A percentile compares a stretch with the other conserved stretches of the same genome.
Conservation (phyloP, 2,888 invertebrate genomes). For the Notodonta ziczac region DNA sequence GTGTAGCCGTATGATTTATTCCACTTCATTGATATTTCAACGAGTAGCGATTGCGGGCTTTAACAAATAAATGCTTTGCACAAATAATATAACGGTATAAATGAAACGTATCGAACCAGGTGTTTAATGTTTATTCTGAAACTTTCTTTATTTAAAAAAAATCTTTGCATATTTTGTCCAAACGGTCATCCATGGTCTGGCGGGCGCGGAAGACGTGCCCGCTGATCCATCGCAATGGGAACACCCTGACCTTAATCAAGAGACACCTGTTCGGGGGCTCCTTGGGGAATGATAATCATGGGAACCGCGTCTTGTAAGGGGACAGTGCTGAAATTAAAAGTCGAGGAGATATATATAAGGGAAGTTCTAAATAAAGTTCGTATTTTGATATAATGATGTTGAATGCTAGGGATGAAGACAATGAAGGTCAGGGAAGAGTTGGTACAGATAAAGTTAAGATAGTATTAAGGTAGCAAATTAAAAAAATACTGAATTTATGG, state of each 20-base stretch:
- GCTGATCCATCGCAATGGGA: conserved; percentile 76
- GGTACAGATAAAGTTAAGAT: too few species aligned
- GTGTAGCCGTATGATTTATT: conserved; percentile 2
- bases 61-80: too few species aligned
- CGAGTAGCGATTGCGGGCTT: not conserved
- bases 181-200: conserved; percentile 74
- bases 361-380: conserved; percentile 4
- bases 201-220: conserved; percentile 56
- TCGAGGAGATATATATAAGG: not conserved
- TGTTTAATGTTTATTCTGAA: conserved; percentile 9
- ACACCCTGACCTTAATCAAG: conserved; percentile 78
- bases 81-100: not conserved
- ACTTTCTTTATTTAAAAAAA: conserved; percentile 21
- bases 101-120: not conserved
- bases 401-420: too few species aligned
- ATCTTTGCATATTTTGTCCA: conserved; percentile 47
- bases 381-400: too few species aligned
- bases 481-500: too few species aligned
- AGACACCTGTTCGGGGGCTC: conserved; percentile 73
- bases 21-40: conserved; percentile 3
- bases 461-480: too few species aligned
- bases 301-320: conserved; percentile 59
- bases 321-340: conserved; percentile 19
- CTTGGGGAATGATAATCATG: conserved; percentile 78
- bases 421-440: too few species aligned